Evolutionary conservation across 30 jellyfish, hydroid and myxozoan species (phyloP).

Genomic region (Pseudorhiza aurosa): DNA sequence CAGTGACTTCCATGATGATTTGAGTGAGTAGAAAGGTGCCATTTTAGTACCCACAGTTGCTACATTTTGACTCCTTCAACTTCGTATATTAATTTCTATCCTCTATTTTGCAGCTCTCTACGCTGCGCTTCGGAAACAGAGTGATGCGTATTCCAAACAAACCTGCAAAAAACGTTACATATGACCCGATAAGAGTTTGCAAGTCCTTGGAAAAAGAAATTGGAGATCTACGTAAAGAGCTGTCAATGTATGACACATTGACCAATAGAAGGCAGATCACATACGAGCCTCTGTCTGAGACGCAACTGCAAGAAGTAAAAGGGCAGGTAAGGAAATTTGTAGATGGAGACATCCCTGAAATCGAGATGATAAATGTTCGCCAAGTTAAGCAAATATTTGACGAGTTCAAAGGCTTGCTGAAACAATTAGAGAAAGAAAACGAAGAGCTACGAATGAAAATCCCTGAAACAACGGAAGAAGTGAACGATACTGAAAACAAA

Average conservation of each 20-base stretch:
- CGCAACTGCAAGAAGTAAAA: conserved; percentile 75
- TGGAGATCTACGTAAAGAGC: conserved; percentile 68
- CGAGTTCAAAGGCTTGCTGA: conserved; percentile 73
- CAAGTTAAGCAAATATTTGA: conserved; percentile 89
- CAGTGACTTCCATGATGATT: too few relatives aligned
- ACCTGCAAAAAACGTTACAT: conserved; percentile 70
- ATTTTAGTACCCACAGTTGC: too few relatives aligned
- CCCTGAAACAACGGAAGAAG: conserved; percentile 33
- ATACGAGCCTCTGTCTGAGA: conserved; percentile 88
- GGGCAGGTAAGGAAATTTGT: conserved; percentile 77
- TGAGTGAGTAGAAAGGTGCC: too few relatives aligned
- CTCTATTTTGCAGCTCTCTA: conserved; percentile 81
- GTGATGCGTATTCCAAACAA: conserved; percentile 82
- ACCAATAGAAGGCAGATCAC: conserved; percentile 82
- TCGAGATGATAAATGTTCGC: conserved; percentile 73
- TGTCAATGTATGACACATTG: conserved; percentile 91
- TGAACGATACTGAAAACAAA: conserved; percentile 18
- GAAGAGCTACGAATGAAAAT: conserved; percentile 47
- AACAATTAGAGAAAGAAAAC: conserved; percentile 44
- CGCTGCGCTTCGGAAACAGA: conserved; percentile 94
- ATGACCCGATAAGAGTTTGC: conserved; percentile 76
- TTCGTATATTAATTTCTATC: not conserved
- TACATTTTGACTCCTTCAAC: too few relatives aligned
- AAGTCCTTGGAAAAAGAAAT: conserved; percentile 81
- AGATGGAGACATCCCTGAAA: conserved; percentile 75